Conservation (phyloP, 2,888 invertebrate species). For the Theretra japonica region DNA sequence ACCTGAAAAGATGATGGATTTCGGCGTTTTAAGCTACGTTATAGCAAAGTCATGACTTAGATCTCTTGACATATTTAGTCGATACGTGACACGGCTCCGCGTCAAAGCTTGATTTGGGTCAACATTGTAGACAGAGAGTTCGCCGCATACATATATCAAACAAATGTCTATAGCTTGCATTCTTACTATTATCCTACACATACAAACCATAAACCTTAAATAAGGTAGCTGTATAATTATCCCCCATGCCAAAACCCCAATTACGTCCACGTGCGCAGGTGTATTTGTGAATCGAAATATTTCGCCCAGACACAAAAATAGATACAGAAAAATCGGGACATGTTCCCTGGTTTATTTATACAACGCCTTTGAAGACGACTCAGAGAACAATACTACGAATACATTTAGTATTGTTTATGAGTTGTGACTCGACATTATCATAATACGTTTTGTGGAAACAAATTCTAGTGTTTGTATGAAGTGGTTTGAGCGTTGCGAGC, state of each 20-base stretch:
- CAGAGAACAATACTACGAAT: not conserved
- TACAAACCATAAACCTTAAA: too few species aligned
- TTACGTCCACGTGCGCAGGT: constrained; percentile 10
- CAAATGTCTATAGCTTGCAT: too few species aligned
- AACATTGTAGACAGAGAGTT: too few species aligned
- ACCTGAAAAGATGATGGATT: too few species aligned
- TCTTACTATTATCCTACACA: too few species aligned
- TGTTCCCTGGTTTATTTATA: constrained; percentile 16
- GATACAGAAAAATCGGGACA: constrained; percentile 21
- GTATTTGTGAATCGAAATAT: constrained; percentile 23
- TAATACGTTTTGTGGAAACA: not conserved
- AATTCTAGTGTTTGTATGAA: not conserved
- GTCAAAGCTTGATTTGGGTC: too few species aligned
- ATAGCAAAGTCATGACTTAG: too few species aligned
- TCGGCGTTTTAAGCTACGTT: too few species aligned
- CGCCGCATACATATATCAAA: too few species aligned
- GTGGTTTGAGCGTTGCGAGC: too few species aligned
- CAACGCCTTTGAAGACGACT: constrained; percentile 5
- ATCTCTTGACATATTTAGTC: too few species aligned
- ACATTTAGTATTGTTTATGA: not conserved
- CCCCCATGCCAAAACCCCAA: not conserved
- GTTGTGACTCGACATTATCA: not conserved
- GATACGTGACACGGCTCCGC: too few species aligned
- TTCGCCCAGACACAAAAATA: constrained; percentile 9
- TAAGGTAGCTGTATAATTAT: not conserved